Percentiles rank a stretch among this genome's conserved stretches.
These are phyloP conservation scores for Synergus japonicus DNA, from an alignment of 2,888 invertebrate species.

Conservation along the genomic window DNA sequence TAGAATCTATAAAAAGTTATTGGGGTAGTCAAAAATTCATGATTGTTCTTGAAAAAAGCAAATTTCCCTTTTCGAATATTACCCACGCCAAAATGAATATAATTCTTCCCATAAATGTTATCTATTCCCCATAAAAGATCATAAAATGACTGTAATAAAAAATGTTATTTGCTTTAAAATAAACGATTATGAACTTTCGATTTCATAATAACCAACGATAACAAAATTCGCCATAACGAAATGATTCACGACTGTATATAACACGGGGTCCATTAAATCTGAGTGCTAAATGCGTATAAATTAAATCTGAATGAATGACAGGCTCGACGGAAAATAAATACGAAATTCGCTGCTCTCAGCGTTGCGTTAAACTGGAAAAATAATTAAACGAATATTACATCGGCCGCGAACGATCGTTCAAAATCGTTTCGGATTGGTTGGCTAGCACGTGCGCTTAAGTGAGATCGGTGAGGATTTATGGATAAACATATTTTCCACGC, in stretches of 20 bases:
- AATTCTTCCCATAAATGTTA: not conserved
- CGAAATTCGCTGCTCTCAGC: constrained; percentile 9
- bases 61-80: not conserved
- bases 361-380: constrained; percentile 54
- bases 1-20: constrained; percentile 30
- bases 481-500: constrained; percentile 40
- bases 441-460: constrained; percentile 38
- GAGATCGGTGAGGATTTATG: constrained; percentile 39
- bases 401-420: constrained; percentile 24
- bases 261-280: constrained; percentile 2
- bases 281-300: constrained; percentile 44
- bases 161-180: not conserved
- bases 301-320: constrained; percentile 54
- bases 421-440: constrained; percentile 25
- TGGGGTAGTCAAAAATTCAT: constrained; percentile 22
- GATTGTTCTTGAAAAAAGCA: not conserved
- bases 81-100: not conserved
- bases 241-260: not conserved
- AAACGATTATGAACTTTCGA: not conserved
- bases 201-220: not conserved
- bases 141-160: not conserved
- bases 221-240: not conserved
- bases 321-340: constrained; percentile 50
- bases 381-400: constrained; percentile 52
- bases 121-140: not conserved